Conservation (phyloP, 2,797 vertebrate species). For the Fratercula arctica region DNA sequence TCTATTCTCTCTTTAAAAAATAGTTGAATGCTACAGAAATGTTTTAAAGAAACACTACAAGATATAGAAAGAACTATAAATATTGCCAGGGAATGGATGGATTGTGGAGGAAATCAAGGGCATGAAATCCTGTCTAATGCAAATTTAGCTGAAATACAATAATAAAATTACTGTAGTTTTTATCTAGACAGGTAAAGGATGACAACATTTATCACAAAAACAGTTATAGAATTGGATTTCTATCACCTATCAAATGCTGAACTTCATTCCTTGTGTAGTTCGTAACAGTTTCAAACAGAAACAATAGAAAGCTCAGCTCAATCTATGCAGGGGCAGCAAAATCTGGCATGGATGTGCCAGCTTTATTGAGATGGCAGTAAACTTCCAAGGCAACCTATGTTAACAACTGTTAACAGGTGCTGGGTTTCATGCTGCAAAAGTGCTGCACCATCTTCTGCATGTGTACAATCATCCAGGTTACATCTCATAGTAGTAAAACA, state of each 20-base stretch:
- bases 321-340: neutral
- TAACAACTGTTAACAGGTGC: neutral
- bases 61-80: neutral
- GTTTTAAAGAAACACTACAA: neutral
- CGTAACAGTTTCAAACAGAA: neutral
- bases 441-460: neutral
- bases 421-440: neutral
- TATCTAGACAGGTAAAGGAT: neutral
- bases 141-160: neutral
- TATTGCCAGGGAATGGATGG: neutral
- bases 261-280: neutral
- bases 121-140: neutral
- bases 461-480: neutral
- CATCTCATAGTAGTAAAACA: neutral
- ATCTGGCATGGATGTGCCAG: rapidly evolving
- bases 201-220: neutral
- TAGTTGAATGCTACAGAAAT: neutral
- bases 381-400: neutral
- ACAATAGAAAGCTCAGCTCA: neutral
- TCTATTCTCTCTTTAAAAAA: neutral
- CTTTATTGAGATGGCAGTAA: neutral
- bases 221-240: neutral
- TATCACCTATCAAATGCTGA: neutral
- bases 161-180: neutral
- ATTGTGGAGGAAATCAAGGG: neutral